Base-by-base conservation (phyloP, 2,797 vertebrate genomes). In the Gymnothorax javanicus region DNA sequence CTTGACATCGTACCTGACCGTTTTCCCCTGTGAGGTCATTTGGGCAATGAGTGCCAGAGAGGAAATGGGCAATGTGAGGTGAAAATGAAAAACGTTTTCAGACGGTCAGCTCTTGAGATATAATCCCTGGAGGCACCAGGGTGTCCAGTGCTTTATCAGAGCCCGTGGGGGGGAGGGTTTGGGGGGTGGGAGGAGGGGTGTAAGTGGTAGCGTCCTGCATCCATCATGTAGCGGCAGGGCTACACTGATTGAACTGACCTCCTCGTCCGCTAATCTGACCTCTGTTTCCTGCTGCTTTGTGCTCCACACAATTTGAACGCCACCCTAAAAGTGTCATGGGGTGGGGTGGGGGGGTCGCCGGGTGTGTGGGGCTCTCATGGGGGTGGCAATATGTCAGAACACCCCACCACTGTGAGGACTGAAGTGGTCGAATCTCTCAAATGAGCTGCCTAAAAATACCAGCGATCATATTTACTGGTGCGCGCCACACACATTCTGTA, bases 241-340 rank as follows among this genome's bases (percentile, higher is more conserved):
- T 85, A 62, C 87, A 88, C 89, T 90, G 93, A 95, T 93, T 92
- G 94, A 91, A 88, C 92, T 94, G 95, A 96, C 94, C 94, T 93
- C 92, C 91, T 89, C 91, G 90, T 91, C 91, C 75, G 91, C 90
- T 94, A 89, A 1, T 85, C 81, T 85, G 93, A 94, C 95, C 94
- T 91, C 91, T 56, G 56, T 92, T 96, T 96, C 95, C 95, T 96
- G 94, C 94, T 43, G 95, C 93, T 95, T 96, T 96, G 94, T 95
- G 91, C 81, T 69, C 81, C 92, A 89, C 90, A 96, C 94, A 95
- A 95, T 95, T 89, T 90, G 54, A 59, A 82, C 81, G 85, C 88
- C 89, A 92, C 91, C 92, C 90, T 90, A 91, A 90, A 92, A 23
- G 20, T 23, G 59, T 90, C 86, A 82, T 85, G 79, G 13, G 90